Evolutionary conservation across 2,797 vertebrate species (phyloP).

Genomic region (Gobionotothen gibberifrons): DNA sequence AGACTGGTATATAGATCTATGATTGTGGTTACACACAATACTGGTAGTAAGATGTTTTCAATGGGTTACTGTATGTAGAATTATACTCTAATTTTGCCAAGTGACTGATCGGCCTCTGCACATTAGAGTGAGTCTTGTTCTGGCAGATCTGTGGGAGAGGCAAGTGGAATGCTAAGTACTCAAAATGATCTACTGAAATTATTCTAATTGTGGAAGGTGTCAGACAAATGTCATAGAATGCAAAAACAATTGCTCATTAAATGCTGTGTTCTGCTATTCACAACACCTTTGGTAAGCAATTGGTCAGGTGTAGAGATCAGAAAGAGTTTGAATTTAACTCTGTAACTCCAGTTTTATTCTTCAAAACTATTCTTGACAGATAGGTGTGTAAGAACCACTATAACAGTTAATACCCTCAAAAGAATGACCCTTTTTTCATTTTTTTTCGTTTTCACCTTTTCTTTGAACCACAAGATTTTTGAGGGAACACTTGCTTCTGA

Average conservation of each 20-base stretch:
- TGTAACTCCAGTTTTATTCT: not conserved
- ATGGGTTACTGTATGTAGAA: constrained; percentile 51
- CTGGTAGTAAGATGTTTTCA: constrained; percentile 51
- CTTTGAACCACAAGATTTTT: no score
- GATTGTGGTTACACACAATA: constrained; percentile 45
- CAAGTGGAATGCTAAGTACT: constrained; percentile 60
- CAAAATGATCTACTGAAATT: constrained; percentile 45
- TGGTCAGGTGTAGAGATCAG: not conserved
- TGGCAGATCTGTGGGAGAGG: constrained; percentile 53
- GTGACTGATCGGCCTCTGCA: constrained; percentile 36
- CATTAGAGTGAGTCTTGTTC: constrained; percentile 37
- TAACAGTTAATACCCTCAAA: no score
- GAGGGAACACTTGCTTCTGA: no score
- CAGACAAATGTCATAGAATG: constrained; percentile 12
- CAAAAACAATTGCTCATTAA: not conserved
- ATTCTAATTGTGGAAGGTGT: constrained; percentile 16
- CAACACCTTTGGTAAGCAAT: no score
- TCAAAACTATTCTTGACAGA: not conserved
- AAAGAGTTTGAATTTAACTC: not conserved
- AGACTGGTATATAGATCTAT: constrained; percentile 46
- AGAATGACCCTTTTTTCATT: no score
- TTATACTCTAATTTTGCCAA: constrained; percentile 36
- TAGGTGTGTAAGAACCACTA: no score
- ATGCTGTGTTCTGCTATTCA: no score
- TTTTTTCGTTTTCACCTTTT: no score